A percentile compares a stretch with the other conserved stretches of the same genome.
phyloP scores from a whole-genome alignment of 2,797 vertebrate genomes.

The Caiman crocodilus region DNA sequence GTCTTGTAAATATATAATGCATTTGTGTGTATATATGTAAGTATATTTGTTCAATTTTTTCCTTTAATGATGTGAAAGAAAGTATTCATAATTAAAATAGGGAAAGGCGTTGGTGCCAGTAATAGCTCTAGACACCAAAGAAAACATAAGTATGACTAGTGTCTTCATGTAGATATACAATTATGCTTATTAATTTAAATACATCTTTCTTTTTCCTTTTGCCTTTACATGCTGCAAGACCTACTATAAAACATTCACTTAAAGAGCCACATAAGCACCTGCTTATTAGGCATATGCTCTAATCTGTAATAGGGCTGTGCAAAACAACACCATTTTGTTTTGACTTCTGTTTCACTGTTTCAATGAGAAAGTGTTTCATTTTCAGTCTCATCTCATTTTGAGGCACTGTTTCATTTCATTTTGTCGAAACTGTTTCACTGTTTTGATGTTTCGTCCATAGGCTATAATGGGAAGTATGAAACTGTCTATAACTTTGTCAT shows the following conservation, averaged over 20 bases:
- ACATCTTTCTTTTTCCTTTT: neutral
- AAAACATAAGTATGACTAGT: neutral
- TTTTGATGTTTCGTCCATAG: too few relatives aligned
- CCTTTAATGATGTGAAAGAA: neutral
- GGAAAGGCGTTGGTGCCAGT: rapidly evolving
- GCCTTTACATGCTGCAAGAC: neutral
- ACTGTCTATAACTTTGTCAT: too few relatives aligned
- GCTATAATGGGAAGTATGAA: too few relatives aligned
- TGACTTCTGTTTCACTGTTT: too few relatives aligned
- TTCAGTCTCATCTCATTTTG: too few relatives aligned
- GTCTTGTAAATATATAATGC: neutral
- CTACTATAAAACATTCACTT: neutral
- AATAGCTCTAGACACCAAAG: neutral
- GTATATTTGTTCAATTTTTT: neutral
- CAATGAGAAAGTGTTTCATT: too few relatives aligned
- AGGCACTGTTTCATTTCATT: too few relatives aligned
- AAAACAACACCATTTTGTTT: too few relatives aligned
- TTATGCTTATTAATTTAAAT: neutral
- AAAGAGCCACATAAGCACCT: rapidly evolving
- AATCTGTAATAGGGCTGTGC: too few relatives aligned
- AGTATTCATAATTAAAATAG: neutral
- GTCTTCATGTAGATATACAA: neutral
- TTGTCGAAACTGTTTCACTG: too few relatives aligned
- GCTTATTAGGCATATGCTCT: neutral
- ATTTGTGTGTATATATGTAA: neutral